phyloP scores from a whole-genome alignment of 2,888 invertebrate species.

The Scaptomyza cyrtandrae region DNA sequence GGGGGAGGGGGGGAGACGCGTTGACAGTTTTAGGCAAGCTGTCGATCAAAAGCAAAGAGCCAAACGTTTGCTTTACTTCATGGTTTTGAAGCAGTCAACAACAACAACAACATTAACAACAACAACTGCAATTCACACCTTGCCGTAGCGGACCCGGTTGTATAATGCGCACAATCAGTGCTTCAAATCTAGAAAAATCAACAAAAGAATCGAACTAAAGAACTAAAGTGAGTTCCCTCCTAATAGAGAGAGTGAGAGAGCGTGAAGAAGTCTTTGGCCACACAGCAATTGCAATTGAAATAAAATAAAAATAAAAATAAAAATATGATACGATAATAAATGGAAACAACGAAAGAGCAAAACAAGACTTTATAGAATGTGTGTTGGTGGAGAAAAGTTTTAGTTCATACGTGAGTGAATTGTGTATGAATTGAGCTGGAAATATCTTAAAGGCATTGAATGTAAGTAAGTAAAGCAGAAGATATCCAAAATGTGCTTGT shows the following conservation, averaged over 20 bases:
- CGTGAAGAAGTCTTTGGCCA: slow-evolving; percentile 6
- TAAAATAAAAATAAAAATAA: slow-evolving; percentile 49
- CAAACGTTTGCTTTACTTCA: slow-evolving; percentile 42
- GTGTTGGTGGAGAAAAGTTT: not conserved
- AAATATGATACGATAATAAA: slow-evolving; percentile 46
- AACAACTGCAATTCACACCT: slow-evolving; percentile 67
- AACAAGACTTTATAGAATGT: not conserved
- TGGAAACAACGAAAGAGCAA: slow-evolving; percentile 13
- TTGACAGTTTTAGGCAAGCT: slow-evolving; percentile 81
- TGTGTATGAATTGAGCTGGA: too few species aligned
- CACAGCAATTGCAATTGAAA: slow-evolving; percentile 32
- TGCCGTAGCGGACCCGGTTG: slow-evolving; percentile 57
- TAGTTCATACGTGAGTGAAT: too few species aligned
- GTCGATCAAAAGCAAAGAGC: slow-evolving; percentile 68
- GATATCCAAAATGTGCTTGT: too few species aligned
- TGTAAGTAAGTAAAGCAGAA: too few species aligned
- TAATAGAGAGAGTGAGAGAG: not conserved
- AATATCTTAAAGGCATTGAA: too few species aligned
- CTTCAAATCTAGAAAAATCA: slow-evolving; percentile 78
- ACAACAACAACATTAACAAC: slow-evolving; percentile 41
- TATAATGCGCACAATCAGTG: slow-evolving; percentile 73
- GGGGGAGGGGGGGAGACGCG: slow-evolving; percentile 35
- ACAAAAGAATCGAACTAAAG: slow-evolving; percentile 69
- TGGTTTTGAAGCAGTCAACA: slow-evolving; percentile 32
- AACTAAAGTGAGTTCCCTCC: slow-evolving; percentile 49